These are phyloP conservation scores for Microdon myrmicae DNA, from an alignment of 2,888 invertebrate genomes.

Conservation along the genomic window DNA sequence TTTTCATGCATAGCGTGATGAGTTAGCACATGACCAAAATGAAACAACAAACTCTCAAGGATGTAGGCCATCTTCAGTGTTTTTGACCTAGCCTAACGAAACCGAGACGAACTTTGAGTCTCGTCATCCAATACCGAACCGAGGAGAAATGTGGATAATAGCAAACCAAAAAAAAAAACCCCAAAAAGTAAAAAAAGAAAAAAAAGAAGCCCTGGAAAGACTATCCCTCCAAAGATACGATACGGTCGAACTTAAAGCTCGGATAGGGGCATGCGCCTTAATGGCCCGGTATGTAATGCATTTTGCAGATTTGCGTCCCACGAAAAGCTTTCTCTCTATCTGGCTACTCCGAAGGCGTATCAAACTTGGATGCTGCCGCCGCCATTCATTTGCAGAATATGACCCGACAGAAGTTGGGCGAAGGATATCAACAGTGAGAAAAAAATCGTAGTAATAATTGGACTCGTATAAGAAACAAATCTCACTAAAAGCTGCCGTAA, in stretches of 20 bases:
- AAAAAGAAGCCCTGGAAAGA: slow-evolving; percentile 14
- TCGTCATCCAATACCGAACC: too few relatives aligned
- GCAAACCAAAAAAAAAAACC: too few relatives aligned
- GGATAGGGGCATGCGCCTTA: slow-evolving; percentile 7
- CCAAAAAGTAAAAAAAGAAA: too few relatives aligned
- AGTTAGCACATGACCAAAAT: too few relatives aligned
- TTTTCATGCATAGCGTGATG: too few relatives aligned
- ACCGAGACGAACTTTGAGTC: too few relatives aligned
- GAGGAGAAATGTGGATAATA: too few relatives aligned
- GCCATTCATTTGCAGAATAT: slow-evolving; percentile 38
- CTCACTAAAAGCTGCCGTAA: slow-evolving; percentile 39
- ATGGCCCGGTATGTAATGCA: slow-evolving; percentile 25
- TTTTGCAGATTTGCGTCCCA: slow-evolving; percentile 20
- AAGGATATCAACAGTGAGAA: slow-evolving; percentile 28
- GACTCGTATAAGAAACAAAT: neutral
- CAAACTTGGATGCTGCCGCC: slow-evolving; percentile 23
- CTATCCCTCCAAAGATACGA: slow-evolving; percentile 1
- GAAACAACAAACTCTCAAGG: slow-evolving; percentile 31
- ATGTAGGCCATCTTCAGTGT: slow-evolving; percentile 36
- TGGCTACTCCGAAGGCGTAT: slow-evolving; percentile 23
- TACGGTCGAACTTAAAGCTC: slow-evolving; percentile 17
- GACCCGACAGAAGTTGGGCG: slow-evolving; percentile 31
- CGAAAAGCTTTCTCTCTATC: slow-evolving; percentile 3
- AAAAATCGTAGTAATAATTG: neutral
- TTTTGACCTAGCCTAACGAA: slow-evolving; percentile 49